phyloP scores from a whole-genome alignment of 2,113 vertebrate species.

The Rallus limicola region DNA sequence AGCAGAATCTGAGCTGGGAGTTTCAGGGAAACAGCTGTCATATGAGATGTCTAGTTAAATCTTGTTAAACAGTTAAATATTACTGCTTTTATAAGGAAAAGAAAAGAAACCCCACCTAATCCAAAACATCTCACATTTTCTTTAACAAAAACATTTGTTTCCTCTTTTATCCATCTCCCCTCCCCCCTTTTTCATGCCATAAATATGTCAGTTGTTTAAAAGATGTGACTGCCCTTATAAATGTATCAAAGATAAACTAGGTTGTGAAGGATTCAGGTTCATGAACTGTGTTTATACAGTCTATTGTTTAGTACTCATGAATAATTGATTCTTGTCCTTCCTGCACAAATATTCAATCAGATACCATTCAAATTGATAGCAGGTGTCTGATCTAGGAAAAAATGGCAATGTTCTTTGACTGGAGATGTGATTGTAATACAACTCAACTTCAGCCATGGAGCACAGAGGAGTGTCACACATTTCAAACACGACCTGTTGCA shows the following conservation, averaged over 20 bases:
- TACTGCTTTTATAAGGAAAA: neutral
- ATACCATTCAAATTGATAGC: constrained; percentile 73
- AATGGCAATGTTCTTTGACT: constrained; percentile 24
- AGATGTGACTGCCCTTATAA: constrained; percentile 58
- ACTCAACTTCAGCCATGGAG: neutral
- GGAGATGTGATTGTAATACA: constrained; percentile 39
- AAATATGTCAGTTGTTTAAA: constrained; percentile 52
- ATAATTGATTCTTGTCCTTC: constrained; percentile 74
- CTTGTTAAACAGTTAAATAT: constrained; percentile 18
- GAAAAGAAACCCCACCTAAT: neutral
- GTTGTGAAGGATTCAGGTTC: constrained; percentile 69
- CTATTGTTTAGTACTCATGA: constrained; percentile 73
- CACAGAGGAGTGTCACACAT: neutral
- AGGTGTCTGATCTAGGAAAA: constrained; percentile 60
- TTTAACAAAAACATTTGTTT: constrained; percentile 30
- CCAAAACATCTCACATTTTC: constrained; percentile 17
- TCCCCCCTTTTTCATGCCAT: neutral
- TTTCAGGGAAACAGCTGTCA: constrained; percentile 14
- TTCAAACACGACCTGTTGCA: neutral
- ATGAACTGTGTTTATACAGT: constrained; percentile 72
- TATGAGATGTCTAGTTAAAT: constrained; percentile 20
- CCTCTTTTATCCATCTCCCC: neutral
- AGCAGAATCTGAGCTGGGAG: constrained; percentile 45
- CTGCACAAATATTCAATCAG: constrained; percentile 73
- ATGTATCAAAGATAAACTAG: constrained; percentile 56